Evolutionary conservation across 2,113 vertebrate species (phyloP).

Genomic region (Neomonachus schauinslandi): DNA sequence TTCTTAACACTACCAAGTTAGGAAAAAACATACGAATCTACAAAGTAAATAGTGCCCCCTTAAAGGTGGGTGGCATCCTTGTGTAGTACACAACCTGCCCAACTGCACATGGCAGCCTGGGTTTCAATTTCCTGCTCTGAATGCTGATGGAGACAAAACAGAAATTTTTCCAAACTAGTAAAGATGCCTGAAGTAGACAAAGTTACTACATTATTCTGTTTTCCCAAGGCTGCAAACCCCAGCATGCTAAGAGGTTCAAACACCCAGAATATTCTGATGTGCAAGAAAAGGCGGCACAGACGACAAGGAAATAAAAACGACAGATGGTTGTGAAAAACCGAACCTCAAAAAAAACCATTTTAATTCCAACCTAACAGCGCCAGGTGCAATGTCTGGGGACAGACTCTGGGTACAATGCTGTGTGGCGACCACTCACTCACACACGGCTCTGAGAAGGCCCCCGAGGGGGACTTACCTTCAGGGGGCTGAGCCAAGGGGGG

Average conservation of each 20-base stretch:
- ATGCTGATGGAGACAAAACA: background rate
- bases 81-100: background rate
- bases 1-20: background rate
- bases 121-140: background rate
- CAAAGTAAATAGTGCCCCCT: background rate
- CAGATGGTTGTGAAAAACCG: conserved; percentile 62
- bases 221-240: background rate
- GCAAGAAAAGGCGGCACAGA: background rate
- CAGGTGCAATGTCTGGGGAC: conserved; percentile 95
- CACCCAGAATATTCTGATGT: background rate
- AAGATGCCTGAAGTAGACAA: background rate
- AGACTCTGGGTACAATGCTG: conserved; percentile 98
- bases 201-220: background rate
- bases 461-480: conserved; percentile 76
- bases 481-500: conserved; percentile 50
- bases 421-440: conserved; percentile 72
- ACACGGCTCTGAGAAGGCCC: conserved; percentile 68
- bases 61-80: background rate
- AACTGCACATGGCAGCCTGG: background rate
- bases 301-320: conserved; percentile 27
- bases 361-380: conserved; percentile 89
- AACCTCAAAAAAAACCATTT: conserved; percentile 69
- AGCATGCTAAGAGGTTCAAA: background rate
- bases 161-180: background rate
- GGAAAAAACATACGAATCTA: background rate